Percentiles rank a stretch among this genome's conserved stretches.
Conservation (phyloP, 2,888 invertebrate genomes). For the Xanthia togata region DNA sequence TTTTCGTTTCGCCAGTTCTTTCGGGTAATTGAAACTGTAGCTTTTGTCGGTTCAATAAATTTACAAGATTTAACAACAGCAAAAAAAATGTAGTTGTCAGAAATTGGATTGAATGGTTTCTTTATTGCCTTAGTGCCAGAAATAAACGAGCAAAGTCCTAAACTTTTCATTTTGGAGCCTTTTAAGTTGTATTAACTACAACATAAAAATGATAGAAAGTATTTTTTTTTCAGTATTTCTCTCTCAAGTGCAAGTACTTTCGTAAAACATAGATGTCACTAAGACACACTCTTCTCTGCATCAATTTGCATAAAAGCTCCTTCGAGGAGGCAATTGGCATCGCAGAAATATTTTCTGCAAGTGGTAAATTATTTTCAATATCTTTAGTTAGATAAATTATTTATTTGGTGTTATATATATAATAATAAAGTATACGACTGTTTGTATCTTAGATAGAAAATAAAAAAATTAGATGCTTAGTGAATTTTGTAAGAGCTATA, state of each 20-base stretch:
- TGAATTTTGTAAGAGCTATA: slow-evolving; percentile 31
- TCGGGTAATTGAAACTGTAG: neutral
- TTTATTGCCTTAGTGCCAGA: neutral
- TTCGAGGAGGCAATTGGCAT: slow-evolving; percentile 9
- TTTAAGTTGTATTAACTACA: neutral
- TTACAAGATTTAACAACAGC: neutral
- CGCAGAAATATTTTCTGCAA: slow-evolving; percentile 11
- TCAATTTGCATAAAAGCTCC: slow-evolving; percentile 38
- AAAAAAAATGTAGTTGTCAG: neutral
- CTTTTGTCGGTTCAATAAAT: neutral
- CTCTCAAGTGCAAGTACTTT: neutral
- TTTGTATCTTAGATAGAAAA: slow-evolving; percentile 46
- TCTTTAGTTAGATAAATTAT: slow-evolving; percentile 10
- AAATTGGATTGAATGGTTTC: neutral
- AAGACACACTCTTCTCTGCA: neutral
- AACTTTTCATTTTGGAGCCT: neutral
- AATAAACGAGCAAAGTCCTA: neutral
- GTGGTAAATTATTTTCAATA: neutral
- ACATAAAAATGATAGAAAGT: neutral
- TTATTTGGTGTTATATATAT: slow-evolving; percentile 31
- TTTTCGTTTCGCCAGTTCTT: neutral
- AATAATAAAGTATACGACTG: slow-evolving; percentile 39
- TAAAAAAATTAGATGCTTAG: slow-evolving; percentile 17
- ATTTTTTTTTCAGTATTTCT: neutral
- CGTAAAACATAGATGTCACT: slow-evolving; percentile 43